A percentile compares a stretch with the other conserved stretches of the same genome.
Conservation (phyloP, 1,140 invertebrate species). For the Drosophila kikkawai region DNA sequence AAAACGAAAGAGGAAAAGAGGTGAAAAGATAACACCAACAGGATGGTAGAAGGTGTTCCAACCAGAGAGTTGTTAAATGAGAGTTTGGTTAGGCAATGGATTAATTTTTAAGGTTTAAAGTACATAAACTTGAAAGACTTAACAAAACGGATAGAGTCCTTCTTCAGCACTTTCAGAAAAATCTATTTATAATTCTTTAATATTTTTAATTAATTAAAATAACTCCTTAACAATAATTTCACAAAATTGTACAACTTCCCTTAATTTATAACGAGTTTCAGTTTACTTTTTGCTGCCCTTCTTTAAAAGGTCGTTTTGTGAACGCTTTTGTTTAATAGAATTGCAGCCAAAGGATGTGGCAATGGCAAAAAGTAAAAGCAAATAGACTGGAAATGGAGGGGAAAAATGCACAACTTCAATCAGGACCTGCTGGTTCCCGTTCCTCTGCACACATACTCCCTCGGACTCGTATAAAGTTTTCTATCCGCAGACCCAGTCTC, state of each 20-base stretch:
- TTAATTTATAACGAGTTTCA: not conserved
- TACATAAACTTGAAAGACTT: not conserved
- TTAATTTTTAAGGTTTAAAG: conserved; percentile 13
- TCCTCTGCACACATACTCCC: conserved; percentile 8
- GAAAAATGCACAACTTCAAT: conserved; percentile 68
- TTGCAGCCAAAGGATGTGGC: conserved; percentile 25
- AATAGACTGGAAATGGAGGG: conserved; percentile 77
- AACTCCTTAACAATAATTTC: not conserved
- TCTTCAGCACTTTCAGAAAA: not conserved
- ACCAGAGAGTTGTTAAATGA: not conserved
- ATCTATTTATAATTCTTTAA: not conserved
- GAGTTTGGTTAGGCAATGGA: conserved; percentile 16
- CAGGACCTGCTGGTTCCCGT: conserved; percentile 7
- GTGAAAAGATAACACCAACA: conserved; percentile 10
- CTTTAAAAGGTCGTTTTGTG: conserved; percentile 31
- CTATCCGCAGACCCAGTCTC: conserved; percentile 54
- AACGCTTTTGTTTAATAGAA: conserved; percentile 40
- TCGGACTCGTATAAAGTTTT: conserved; percentile 23
- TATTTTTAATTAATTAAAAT: conserved; percentile 6
- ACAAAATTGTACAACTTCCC: conserved; percentile 1
- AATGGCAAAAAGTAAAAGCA: conserved; percentile 71
- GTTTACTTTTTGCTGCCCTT: not conserved
- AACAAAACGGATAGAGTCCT: no score
- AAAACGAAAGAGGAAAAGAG: not conserved
- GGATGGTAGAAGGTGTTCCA: conserved; percentile 1